A percentile compares a stretch with the other conserved stretches of the same genome.
phyloP scores from a whole-genome alignment of 2,888 invertebrate genomes.

The Pandemis heparana region DNA sequence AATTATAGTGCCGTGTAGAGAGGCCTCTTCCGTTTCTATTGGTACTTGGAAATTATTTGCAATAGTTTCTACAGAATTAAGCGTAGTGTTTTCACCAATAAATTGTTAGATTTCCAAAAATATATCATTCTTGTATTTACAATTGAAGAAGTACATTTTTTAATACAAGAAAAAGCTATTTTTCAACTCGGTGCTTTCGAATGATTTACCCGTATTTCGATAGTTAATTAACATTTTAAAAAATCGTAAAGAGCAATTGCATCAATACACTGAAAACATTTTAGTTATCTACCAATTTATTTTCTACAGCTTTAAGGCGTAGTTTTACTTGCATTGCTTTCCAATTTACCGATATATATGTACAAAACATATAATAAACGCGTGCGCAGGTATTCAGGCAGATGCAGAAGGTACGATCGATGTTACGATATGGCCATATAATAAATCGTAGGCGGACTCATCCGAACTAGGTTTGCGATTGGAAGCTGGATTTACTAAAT shows the following conservation, averaged over 20 bases:
- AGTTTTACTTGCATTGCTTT: slow-evolving; percentile 14
- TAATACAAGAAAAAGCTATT: no score
- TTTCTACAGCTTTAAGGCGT: no score
- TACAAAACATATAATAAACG: no score
- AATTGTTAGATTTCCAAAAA: background rate
- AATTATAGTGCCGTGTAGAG: slow-evolving; percentile 12
- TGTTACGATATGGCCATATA: slow-evolving; percentile 19
- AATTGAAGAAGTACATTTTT: background rate
- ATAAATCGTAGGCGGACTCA: slow-evolving; percentile 33
- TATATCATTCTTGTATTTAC: background rate
- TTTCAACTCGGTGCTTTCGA: no score
- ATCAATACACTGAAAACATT: no score
- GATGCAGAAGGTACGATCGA: slow-evolving; percentile 19
- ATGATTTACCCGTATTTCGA: no score
- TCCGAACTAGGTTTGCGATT: slow-evolving; percentile 16
- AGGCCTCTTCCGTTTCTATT: slow-evolving; percentile 26
- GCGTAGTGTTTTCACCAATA: background rate
- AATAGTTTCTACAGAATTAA: background rate
- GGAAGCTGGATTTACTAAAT: background rate
- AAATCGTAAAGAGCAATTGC: no score
- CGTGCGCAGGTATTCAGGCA: background rate
- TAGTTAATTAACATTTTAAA: no score
- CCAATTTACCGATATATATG: background rate
- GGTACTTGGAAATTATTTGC: slow-evolving; percentile 14
- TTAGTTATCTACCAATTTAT: no score